Conservation (phyloP, 2,888 invertebrate genomes). For the Apodemia duryi region DNA sequence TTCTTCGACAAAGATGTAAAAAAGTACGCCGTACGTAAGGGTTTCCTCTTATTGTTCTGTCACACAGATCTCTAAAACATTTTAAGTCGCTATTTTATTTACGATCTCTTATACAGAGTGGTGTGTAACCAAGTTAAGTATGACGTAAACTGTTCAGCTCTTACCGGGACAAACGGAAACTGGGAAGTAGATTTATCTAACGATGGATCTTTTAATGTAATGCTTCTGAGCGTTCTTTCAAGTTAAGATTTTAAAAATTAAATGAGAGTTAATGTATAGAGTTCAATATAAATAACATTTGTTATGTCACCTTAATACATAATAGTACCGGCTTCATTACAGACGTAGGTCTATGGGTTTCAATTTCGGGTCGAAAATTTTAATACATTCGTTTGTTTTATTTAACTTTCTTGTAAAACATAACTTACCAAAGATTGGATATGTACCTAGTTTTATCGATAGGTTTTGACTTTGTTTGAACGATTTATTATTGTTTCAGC, state of each 20-base stretch:
- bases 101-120: slow-evolving; percentile 42
- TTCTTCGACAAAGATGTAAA: too few species aligned
- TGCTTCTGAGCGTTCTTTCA: slow-evolving; percentile 2
- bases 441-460: too few species aligned
- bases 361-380: too few species aligned
- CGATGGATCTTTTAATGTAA: slow-evolving; percentile 5
- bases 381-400: too few species aligned
- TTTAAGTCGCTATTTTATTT: slow-evolving; percentile 42
- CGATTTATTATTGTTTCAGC: too few species aligned
- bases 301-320: not conserved
- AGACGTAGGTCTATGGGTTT: too few species aligned
- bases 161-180: slow-evolving; percentile 12
- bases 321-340: too few species aligned
- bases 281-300: not conserved
- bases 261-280: not conserved
- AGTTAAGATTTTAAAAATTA: not conserved
- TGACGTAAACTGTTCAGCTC: slow-evolving; percentile 26
- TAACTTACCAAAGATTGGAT: too few species aligned
- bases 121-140: slow-evolving; percentile 48
- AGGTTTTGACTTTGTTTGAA: too few species aligned
- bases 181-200: slow-evolving; percentile 7
- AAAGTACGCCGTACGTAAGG: too few species aligned
- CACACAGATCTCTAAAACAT: not conserved
- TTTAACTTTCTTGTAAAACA: too few species aligned
- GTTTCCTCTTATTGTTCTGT: too few species aligned